phyloP scores from a whole-genome alignment of 2,797 vertebrate genomes.

The Helostoma temminkii region DNA sequence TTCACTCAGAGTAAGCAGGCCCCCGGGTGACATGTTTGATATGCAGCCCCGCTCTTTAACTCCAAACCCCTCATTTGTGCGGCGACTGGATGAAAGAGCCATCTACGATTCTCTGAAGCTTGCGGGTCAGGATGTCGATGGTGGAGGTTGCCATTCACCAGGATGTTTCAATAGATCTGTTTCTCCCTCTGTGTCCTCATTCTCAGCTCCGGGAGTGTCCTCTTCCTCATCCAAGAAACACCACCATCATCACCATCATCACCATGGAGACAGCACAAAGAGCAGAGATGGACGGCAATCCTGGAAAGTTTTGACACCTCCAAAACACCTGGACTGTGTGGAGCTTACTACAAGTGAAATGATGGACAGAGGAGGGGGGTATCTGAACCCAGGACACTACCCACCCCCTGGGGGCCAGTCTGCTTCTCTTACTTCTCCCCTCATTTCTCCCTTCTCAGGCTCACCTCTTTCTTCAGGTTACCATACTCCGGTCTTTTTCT shows the following conservation, averaged over 20 bases:
- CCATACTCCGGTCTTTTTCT: constrained; percentile 85
- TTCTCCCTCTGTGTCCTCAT: constrained; percentile 84
- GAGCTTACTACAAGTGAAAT: constrained; percentile 80
- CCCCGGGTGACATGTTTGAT: constrained; percentile 88
- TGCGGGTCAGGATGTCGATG: constrained; percentile 87
- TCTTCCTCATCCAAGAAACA: constrained; percentile 82
- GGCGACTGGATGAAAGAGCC: constrained; percentile 93
- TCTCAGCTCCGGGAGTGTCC: constrained; percentile 80
- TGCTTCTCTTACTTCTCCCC: constrained; percentile 79
- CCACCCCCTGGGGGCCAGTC: constrained; percentile 70
- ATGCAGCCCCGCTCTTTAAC: constrained; percentile 87
- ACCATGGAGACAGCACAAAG: constrained; percentile 87
- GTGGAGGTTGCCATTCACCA: constrained; percentile 80
- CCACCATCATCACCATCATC: constrained; percentile 78
- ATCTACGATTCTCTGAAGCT: constrained; percentile 96
- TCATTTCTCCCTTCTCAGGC: constrained; percentile 83
- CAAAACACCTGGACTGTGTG: constrained; percentile 88
- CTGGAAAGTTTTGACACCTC: constrained; percentile 92
- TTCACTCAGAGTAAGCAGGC: constrained; percentile 89
- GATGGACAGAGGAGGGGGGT: constrained; percentile 77
- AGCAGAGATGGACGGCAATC: constrained; percentile 87
- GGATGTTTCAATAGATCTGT: constrained; percentile 80
- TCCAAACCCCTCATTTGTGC: constrained; percentile 83
- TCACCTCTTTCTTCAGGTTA: constrained; percentile 85
- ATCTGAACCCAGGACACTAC: constrained; percentile 79